Base-by-base conservation (phyloP, 2,113 vertebrate species). In the Lates calcarifer region DNA sequence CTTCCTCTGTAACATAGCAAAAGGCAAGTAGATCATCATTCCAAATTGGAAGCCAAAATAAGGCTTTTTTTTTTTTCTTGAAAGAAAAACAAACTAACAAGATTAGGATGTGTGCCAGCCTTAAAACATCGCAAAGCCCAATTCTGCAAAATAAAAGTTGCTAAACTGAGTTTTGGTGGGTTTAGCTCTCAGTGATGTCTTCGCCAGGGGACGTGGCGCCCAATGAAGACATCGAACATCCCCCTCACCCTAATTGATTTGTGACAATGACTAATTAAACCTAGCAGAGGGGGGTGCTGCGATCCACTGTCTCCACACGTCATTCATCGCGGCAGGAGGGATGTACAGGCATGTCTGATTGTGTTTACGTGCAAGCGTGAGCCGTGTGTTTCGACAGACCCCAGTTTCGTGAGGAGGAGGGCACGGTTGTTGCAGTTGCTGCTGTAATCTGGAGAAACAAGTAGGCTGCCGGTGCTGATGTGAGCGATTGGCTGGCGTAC, bases 251-350 rank as follows among this genome's bases (percentile, higher is more conserved):
- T 83, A 86, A 92, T 89, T 93, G 88, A 85, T 92, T 92, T 82
- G 82, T 88, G 88, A 92, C 90, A 93, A 82, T 89, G 88, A 91
- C 87, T 93, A 92, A 94, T 94, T 92, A 90, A 89, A 89, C 71
- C 80, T 79, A 61, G 90, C 79, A n/a, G n/a, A n/a, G 65, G 86
- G 84, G 79, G 83, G 88, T 57, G 45, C 56, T 92, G 79, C 83
- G 84, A 93, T 90, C 84, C 74, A 51, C 76, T 78, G 87, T 85
- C 79, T 92, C 73, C 26, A 73, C 76, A 87, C 13, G 79, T 77
- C 87, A 90, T 86, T 93, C 86, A 86, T 90, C 90, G 82, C 89
- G 89, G 89, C 69, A 3, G 89, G 86, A 74, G 83, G 81, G 74
- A 74, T 72, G 79, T 69, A 29, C 77, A 74, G 41, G 79, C 71